Evolutionary conservation across 2,797 vertebrate genomes (phyloP), one percentile per base, ranked within the genome.

Genomic region (Clarias laeviceps): DNA sequence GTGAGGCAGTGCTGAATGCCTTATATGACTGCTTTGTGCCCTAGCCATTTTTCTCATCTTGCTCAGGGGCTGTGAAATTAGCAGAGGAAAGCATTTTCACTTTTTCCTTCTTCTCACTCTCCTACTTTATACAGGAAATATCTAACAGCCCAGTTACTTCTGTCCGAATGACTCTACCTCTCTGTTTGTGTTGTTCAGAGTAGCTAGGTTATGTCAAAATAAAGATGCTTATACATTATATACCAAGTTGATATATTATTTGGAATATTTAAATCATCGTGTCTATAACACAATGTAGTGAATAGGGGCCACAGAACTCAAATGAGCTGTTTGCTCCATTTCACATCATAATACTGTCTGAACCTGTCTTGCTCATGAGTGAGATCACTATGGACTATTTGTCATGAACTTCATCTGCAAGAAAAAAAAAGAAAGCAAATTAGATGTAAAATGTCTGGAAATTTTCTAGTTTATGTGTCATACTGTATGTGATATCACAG

Each of bases 51-150:
- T 80, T 50, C 78, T 74, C 84, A 73, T 80, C 14, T 64, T 80
- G 84, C 24, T 73, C 68, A 62, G 40, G 37, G 68, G 57, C 59
- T 74, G 69, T 85, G 65, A 85, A 74, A 54, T 80, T 57, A 70
- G 77, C 18, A 50, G n/a, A 70, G 37, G 77, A 45, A 80, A 73
- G 65, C 34, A 40, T 69, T 59, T 68, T 82, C 84, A 61, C 64
- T 76, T 64, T 82, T 76, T 85, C 78, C 84, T 72, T 86, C 74
- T n/a, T 61, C 76, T 83, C 81, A 83, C 65, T 72, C 54, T 86
- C 85, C 64, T 70, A 79, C 73, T 83, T 83, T 65, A 86, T 79
- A 69, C 24, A 72, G 40, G 57, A 83, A 86, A 83, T 77, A 57
- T 68, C 74, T 76, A 79, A 72, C 65, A 54, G 56, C 57, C 70